phyloP scores from a whole-genome alignment of 2,797 vertebrate species.

The Anolis apletophallus region DNA sequence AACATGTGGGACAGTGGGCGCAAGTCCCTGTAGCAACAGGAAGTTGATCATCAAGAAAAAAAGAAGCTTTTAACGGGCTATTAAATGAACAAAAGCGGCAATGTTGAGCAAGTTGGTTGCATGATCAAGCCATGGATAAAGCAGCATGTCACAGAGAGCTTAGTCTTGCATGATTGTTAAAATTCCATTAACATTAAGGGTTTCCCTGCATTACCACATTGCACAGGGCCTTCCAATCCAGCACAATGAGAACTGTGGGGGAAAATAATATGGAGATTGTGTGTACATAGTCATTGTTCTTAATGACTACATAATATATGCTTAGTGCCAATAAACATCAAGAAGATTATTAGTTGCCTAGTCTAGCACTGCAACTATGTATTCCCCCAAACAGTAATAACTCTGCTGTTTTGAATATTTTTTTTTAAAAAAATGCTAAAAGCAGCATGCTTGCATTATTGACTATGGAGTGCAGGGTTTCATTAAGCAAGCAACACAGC shows the following conservation, averaged over 20 bases:
- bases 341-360: constrained; percentile 16
- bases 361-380: constrained; percentile 17
- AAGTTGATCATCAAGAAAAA: background rate
- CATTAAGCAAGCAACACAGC: constrained; percentile 41
- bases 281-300: constrained; percentile 2
- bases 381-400: constrained; percentile 4
- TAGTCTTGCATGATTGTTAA: background rate
- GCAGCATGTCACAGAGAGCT: background rate
- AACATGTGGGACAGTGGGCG: background rate
- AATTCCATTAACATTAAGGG: rapidly evolving
- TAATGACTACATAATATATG: background rate
- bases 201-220: background rate
- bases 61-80: background rate
- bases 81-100: background rate
- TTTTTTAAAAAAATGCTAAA: constrained; percentile 27
- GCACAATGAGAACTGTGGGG: background rate
- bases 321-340: background rate
- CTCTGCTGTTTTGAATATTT: constrained; percentile 17
- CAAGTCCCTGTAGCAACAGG: background rate
- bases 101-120: background rate
- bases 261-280: constrained; percentile 3
- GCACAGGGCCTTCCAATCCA: rapidly evolving
- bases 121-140: background rate
- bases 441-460: background rate
- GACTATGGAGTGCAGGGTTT: constrained; percentile 20